Evolutionary conservation across 2,113 vertebrate genomes (phyloP).

Genomic region (Phoxinus phoxinus): DNA sequence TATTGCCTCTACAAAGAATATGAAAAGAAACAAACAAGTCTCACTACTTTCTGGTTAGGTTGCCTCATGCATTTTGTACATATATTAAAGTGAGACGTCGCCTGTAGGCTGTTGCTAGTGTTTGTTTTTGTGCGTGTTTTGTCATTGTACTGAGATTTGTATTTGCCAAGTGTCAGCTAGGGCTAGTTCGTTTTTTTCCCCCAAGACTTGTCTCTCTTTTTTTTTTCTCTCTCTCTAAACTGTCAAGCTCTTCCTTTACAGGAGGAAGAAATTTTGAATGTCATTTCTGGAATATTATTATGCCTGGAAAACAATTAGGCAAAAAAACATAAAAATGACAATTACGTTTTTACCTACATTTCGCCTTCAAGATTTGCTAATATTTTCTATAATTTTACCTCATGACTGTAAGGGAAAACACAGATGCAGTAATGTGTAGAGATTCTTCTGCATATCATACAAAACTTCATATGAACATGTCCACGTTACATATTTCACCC

Average conservation of each 20-base stretch:
- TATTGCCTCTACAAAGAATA: slow-evolving; percentile 45
- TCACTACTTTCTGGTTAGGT: slow-evolving; percentile 63
- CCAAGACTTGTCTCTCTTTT: not conserved
- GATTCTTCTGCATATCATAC: slow-evolving; percentile 19
- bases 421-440: slow-evolving; percentile 25
- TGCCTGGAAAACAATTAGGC: slow-evolving; percentile 19
- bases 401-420: not conserved
- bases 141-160: slow-evolving; percentile 81
- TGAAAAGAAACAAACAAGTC: slow-evolving; percentile 48
- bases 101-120: slow-evolving; percentile 73
- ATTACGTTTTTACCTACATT: not conserved
- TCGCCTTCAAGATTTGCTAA: slow-evolving; percentile 45
- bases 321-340: slow-evolving; percentile 44
- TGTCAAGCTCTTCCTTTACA: slow-evolving; percentile 36
- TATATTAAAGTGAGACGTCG: slow-evolving; percentile 74
- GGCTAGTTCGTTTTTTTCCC: slow-evolving; percentile 10
- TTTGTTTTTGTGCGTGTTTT: slow-evolving; percentile 82
- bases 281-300: slow-evolving; percentile 39
- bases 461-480: not conserved
- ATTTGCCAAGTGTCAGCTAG: slow-evolving; percentile 76
- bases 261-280: slow-evolving; percentile 50
- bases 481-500: not conserved
- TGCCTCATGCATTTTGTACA: slow-evolving; percentile 70
- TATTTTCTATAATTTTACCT: slow-evolving; percentile 24
- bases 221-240: slow-evolving; percentile 19